These are phyloP conservation scores for Pseudorhiza aurosa DNA, from an alignment of 30 jellyfish, hydroid and myxozoan genomes.

Conservation along the genomic window DNA sequence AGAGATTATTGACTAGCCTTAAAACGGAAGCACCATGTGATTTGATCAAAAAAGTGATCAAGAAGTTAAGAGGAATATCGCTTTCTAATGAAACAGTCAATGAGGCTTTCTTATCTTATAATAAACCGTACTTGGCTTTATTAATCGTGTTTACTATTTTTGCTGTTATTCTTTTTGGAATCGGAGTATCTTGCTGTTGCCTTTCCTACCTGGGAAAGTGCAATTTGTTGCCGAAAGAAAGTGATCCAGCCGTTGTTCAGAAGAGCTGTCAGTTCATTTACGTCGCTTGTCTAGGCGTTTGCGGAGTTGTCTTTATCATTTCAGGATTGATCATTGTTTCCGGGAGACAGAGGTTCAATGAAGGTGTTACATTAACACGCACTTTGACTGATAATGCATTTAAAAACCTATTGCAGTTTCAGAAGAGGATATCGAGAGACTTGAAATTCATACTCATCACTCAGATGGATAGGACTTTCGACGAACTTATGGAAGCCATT, in stretches of 20 bases:
- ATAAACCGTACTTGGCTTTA: conserved; percentile 37
- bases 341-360: conserved; percentile 23
- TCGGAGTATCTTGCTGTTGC: conserved; percentile 24
- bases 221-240: not conserved
- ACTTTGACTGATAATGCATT: conserved; percentile 13
- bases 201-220: conserved; percentile 1
- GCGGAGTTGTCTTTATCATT: conserved; percentile 2
- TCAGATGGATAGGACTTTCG: conserved; percentile 25
- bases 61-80: conserved; percentile 7
- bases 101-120: conserved; percentile 3
- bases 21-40: conserved; percentile 31
- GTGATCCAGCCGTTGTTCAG: not conserved
- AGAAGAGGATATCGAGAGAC: conserved; percentile 14
- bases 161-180: not conserved
- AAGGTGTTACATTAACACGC: conserved; percentile 26
- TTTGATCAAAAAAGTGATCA: not conserved
- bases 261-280: not conserved
- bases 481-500: not conserved
- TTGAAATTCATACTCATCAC: conserved; percentile 13
- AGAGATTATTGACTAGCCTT: conserved; percentile 1
- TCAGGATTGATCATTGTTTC: conserved; percentile 36
- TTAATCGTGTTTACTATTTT: not conserved
- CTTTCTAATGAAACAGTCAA: too few relatives aligned
- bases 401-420: conserved; percentile 40
- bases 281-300: conserved; percentile 8